phyloP scores from a whole-genome alignment of 2,113 vertebrate genomes.

The Arizona elegans region DNA sequence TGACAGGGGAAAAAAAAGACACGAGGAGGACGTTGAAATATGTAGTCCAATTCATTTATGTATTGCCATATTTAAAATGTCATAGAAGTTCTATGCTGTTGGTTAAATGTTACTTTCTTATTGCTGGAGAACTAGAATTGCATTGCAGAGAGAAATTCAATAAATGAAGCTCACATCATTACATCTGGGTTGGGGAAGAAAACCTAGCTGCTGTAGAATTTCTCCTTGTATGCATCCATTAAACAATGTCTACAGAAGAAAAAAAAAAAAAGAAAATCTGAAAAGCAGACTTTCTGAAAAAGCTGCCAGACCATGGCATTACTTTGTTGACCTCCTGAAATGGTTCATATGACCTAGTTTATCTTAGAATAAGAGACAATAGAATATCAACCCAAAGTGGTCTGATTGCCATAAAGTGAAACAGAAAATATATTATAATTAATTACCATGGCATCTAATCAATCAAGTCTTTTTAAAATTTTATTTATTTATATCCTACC shows the following conservation, averaged over 20 bases:
- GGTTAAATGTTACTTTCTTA: not conserved
- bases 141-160: not conserved
- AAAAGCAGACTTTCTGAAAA: not conserved
- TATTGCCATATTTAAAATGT: not conserved
- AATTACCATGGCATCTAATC: slow-evolving; percentile 1
- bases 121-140: not conserved
- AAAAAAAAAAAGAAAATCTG: not conserved
- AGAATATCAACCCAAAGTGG: not conserved
- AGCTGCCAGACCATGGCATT: not conserved
- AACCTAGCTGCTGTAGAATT: not conserved
- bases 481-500: not conserved
- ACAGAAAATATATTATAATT: not conserved
- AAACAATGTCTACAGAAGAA: not conserved
- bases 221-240: not conserved
- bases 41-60: not conserved
- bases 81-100: not conserved
- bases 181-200: not conserved
- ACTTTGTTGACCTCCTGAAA: not conserved
- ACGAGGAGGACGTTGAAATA: not conserved
- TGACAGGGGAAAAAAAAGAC: not conserved
- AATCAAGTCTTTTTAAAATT: not conserved
- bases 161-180: not conserved
- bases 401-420: not conserved
- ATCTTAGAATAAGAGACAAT: not conserved
- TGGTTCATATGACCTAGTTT: not conserved